A percentile compares a stretch with the other conserved stretches of the same genome.
These are phyloP conservation scores for Chrysolina haemoptera DNA, from an alignment of 2,888 invertebrate species.

Conservation along the genomic window DNA sequence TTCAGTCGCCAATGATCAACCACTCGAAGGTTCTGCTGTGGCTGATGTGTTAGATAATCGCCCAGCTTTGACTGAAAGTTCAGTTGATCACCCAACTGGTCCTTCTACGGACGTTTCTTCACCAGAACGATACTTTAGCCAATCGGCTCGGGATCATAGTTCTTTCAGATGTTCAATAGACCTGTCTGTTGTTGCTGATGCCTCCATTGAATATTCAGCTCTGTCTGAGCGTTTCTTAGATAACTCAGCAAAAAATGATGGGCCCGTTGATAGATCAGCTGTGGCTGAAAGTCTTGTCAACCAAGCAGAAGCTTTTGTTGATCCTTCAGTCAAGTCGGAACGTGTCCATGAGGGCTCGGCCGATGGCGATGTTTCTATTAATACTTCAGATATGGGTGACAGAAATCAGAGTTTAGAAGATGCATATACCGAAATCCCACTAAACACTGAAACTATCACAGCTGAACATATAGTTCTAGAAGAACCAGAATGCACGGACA, in stretches of 20 bases:
- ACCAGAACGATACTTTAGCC: background rate
- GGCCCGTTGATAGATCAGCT: background rate
- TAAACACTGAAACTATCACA: background rate
- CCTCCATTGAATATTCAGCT: background rate
- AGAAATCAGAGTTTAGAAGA: background rate
- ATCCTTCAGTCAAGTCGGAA: background rate
- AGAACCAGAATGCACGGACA: background rate
- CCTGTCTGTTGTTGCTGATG: background rate
- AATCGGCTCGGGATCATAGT: background rate
- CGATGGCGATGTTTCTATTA: background rate
- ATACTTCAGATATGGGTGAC: background rate
- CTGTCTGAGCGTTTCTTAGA: background rate
- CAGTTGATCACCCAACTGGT: background rate
- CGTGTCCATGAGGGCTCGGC: background rate
- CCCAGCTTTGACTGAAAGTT: background rate
- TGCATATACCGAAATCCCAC: background rate
- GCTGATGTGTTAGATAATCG: background rate
- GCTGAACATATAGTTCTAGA: background rate
- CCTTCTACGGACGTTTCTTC: background rate
- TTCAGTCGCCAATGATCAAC: too few species aligned
- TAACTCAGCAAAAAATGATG: background rate
- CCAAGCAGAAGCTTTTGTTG: background rate
- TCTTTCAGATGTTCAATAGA: constrained; percentile 1
- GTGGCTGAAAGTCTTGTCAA: background rate
- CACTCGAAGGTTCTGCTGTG: background rate